Evolutionary conservation across 2,797 vertebrate genomes (phyloP).

Genomic region (Spinibarbus caldwelli): DNA sequence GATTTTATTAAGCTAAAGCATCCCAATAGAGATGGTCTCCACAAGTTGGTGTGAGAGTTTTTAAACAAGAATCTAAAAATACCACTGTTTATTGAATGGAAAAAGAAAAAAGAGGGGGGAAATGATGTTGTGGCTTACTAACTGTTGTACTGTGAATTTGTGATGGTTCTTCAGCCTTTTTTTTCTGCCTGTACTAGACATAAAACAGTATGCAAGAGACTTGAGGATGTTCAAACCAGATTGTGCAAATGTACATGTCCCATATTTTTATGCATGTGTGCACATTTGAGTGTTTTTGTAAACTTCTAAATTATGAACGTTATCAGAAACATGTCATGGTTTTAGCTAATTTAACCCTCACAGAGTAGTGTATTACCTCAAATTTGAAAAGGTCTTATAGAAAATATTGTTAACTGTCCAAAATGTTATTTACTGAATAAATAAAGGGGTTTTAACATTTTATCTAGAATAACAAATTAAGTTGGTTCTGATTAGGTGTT

Average conservation of each 20-base stretch:
- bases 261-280: slow-evolving; percentile 72
- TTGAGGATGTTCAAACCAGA: slow-evolving; percentile 58
- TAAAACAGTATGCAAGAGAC: slow-evolving; percentile 24
- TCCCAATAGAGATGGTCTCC: slow-evolving; percentile 8
- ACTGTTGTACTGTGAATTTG: slow-evolving; percentile 58
- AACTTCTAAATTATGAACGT: slow-evolving; percentile 68
- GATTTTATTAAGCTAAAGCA: slow-evolving; percentile 7
- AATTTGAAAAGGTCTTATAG: slow-evolving; percentile 80
- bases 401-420: slow-evolving; percentile 20
- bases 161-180: slow-evolving; percentile 27
- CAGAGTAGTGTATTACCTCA: slow-evolving; percentile 73
- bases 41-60: slow-evolving; percentile 13
- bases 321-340: slow-evolving; percentile 40
- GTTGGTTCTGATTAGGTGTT: not conserved
- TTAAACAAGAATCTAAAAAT: slow-evolving; percentile 6
- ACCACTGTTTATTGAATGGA: not conserved
- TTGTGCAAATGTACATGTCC: slow-evolving; percentile 53
- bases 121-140: slow-evolving; percentile 25
- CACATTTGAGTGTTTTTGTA: slow-evolving; percentile 74
- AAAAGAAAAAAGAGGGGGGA: not conserved
- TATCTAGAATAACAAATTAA: not conserved
- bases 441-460: not conserved
- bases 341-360: not conserved
- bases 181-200: slow-evolving; percentile 40
- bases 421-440: slow-evolving; percentile 60